A percentile compares a stretch with the other conserved stretches of the same genome.
These are phyloP conservation scores for Eurypyga helias DNA, from an alignment of 2,113 vertebrate genomes.

Conservation along the genomic window DNA sequence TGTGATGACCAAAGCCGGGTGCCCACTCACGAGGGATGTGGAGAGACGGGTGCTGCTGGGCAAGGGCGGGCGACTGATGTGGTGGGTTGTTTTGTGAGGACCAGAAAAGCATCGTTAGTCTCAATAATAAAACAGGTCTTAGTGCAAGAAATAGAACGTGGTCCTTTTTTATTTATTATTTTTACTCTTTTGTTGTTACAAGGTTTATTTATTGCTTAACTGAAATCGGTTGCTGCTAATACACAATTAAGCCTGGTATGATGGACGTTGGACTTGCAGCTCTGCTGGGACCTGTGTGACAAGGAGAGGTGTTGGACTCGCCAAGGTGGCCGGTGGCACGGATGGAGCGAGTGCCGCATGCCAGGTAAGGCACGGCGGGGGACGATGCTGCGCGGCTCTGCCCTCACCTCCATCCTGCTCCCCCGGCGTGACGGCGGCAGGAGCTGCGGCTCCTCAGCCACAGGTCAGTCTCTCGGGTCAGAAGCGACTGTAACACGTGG, in stretches of 20 bases:
- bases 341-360: fast-evolving
- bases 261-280: background rate
- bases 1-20: background rate
- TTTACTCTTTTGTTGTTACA: background rate
- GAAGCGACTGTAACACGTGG: background rate
- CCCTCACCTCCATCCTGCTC: background rate
- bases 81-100: background rate
- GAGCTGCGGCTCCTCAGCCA: background rate
- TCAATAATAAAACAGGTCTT: conserved; percentile 48
- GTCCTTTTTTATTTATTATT: background rate
- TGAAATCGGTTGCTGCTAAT: conserved; percentile 30
- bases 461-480: background rate
- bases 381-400: background rate
- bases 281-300: background rate
- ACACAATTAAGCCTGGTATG: background rate
- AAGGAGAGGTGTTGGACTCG: background rate
- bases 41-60: conserved; percentile 1
- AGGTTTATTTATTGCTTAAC: conserved; percentile 76
- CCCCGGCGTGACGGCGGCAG: fast-evolving
- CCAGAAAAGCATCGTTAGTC: background rate
- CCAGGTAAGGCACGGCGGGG: background rate
- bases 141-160: conserved; percentile 57
- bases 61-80: conserved; percentile 17
- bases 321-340: fast-evolving
- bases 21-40: background rate